Evolutionary conservation across 1,140 invertebrate species (phyloP).

Genomic region (Caenorhabditis tropicalis): DNA sequence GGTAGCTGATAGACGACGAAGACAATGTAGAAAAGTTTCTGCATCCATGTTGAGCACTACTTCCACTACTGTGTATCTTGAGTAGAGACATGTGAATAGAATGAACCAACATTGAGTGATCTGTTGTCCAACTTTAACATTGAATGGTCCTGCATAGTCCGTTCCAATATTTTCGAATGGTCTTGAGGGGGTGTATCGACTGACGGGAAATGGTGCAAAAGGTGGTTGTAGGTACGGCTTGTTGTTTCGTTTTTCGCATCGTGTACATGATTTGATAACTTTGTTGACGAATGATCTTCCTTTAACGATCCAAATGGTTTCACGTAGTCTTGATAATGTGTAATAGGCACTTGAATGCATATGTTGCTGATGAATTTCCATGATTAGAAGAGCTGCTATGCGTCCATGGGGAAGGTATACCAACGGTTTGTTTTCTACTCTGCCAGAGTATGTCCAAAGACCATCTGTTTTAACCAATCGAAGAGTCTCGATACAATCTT

Average conservation of each 20-base stretch:
- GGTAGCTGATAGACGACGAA: background rate
- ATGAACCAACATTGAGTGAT: background rate
- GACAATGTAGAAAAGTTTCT: background rate
- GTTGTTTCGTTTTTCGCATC: background rate
- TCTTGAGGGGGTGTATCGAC: background rate
- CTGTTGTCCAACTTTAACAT: background rate
- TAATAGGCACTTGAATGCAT: background rate
- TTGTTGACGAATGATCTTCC: background rate
- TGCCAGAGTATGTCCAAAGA: background rate
- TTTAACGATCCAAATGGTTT: background rate
- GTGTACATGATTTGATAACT: background rate
- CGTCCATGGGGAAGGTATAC: background rate
- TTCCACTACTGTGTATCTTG: background rate
- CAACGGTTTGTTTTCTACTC: background rate
- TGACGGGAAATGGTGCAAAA: background rate
- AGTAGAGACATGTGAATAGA: background rate
- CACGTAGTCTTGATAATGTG: background rate
- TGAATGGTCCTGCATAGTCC: background rate
- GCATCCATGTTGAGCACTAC: background rate
- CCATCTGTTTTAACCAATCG: background rate
- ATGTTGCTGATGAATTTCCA: background rate
- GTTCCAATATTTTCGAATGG: background rate
- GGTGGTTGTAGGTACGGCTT: background rate
- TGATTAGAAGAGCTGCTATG: background rate
- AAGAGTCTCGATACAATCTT: background rate